phyloP scores from a whole-genome alignment of 2,797 vertebrate genomes.

The Odontamblyopus lacepedii region DNA sequence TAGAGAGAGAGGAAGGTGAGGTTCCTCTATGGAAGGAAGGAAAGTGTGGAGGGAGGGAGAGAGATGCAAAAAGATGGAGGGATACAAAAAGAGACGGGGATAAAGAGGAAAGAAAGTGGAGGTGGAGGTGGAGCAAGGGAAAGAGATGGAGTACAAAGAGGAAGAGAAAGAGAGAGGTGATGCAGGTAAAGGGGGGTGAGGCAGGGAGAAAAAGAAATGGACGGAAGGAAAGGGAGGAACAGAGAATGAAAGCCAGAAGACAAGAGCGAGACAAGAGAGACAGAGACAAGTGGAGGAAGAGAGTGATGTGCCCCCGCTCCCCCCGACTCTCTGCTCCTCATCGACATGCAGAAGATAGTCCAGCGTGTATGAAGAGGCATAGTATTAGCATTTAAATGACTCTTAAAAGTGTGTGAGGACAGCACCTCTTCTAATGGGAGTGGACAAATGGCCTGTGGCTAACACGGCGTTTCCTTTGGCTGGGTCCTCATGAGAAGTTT shows the following conservation, averaged over 20 bases:
- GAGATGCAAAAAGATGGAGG: not conserved
- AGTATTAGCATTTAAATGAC: conserved; percentile 71
- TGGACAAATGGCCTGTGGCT: conserved; percentile 52
- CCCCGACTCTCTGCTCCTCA: conserved; percentile 55
- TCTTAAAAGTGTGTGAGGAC: conserved; percentile 47
- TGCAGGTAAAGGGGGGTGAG: not conserved
- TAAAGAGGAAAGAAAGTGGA: not conserved
- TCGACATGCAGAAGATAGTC: conserved; percentile 36
- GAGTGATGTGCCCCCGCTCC: conserved; percentile 41
- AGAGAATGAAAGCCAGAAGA: not conserved
- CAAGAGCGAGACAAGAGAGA: not conserved
- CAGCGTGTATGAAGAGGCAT: conserved; percentile 48
- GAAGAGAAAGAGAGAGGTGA: not conserved
- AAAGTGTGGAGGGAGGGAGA: too few relatives aligned
- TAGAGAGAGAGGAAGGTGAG: too few relatives aligned
- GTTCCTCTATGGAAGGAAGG: too few relatives aligned
- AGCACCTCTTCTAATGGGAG: conserved; percentile 40
- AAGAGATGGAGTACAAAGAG: conserved; percentile 15
- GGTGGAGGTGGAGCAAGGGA: not conserved
- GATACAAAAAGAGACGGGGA: not conserved
- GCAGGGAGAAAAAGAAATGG: not conserved
- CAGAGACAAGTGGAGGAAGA: conserved; percentile 1
- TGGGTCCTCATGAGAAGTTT: conserved; percentile 55
- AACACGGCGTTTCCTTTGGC: conserved; percentile 31
- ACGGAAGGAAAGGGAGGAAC: not conserved